Percentiles rank a stretch among this genome's conserved stretches.
These are phyloP conservation scores for Fratercula arctica DNA, from an alignment of 2,797 vertebrate genomes.

Conservation along the genomic window DNA sequence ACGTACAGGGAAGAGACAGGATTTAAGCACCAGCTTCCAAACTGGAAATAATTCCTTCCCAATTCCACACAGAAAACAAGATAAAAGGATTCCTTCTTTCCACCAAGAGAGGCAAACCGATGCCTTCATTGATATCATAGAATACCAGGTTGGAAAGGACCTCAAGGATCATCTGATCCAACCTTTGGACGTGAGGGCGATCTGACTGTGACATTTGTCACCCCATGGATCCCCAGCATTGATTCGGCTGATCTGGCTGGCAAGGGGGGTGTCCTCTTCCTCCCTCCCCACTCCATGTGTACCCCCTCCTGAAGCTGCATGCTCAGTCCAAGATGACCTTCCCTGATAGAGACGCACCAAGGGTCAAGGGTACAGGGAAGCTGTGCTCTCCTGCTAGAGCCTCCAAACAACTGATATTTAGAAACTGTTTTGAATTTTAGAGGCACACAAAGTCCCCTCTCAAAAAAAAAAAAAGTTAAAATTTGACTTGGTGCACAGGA, in stretches of 20 bases:
- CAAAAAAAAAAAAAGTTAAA: slow-evolving; percentile 10
- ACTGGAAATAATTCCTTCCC: slow-evolving; percentile 28
- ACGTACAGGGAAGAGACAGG: not conserved
- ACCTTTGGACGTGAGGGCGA: not conserved
- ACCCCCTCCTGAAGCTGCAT: not conserved
- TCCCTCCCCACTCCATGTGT: not conserved
- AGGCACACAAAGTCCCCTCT: not conserved
- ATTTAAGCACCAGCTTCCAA: slow-evolving; percentile 65
- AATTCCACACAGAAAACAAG: slow-evolving; percentile 9
- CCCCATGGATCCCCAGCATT: not conserved
- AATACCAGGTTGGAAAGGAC: not conserved
- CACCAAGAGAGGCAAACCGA: not conserved
- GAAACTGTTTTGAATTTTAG: not conserved
- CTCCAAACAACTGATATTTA: not conserved
- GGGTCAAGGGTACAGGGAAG: not conserved
- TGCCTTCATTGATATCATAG: not conserved
- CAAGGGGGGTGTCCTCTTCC: not conserved
- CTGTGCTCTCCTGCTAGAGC: not conserved
- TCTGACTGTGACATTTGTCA: not conserved
- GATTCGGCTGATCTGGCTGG: not conserved
- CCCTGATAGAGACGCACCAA: not conserved
- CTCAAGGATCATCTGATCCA: not conserved
- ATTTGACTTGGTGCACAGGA: slow-evolving; percentile 25
- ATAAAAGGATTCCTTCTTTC: slow-evolving; percentile 6
- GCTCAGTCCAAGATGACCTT: not conserved